Base-by-base conservation (phyloP, 2,888 invertebrate species). In the Gryllus longicercus region DNA sequence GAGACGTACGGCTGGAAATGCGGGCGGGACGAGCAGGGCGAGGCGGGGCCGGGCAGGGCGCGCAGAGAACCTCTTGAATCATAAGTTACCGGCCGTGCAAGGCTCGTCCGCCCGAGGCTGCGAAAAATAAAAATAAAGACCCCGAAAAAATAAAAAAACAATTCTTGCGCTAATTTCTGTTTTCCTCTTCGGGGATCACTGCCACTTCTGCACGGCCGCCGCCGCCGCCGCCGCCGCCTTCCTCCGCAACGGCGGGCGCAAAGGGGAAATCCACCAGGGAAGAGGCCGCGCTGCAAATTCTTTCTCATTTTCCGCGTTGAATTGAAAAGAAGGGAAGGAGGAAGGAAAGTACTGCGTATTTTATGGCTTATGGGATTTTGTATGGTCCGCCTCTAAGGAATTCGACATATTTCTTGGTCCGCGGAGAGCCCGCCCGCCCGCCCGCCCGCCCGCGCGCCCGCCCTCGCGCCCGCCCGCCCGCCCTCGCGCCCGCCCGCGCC, bases 301-400 rank as follows among this genome's bases (percentile, higher is more conserved):
- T 81, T 80, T 80, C 80, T 80, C 81, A 81, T 80, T 81, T 81
- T 79, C 80, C 77, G 76, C 79, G 75, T 79, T 76, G 81, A 79
- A 81, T 81, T 81, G 81, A 81, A 81, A 81, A 81, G 78, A 79
- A 79, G 51, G 51, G 51, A 50, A 50, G 79, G 51, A 79, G 79
- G 75, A 81, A 23, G 23, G 80, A 76, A 79, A 79, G 80, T 81
- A 80, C 80, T 79, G 80, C 80, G 81, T 82, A 82, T 82, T 82
- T 81, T 82, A 82, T 82, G 80, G 81, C 82, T 82, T 82, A 82
- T 81, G 82, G 82, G 81, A 82, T 82, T 82, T 81, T 80, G 77
- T 79, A 78, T 81, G 81, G 81, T 80, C 81, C 78, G 81, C 75
- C 81, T 79, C 81, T 38, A 75, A 74, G 82, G 82, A 82, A 82